Percentiles rank a stretch among this genome's conserved stretches.
These are phyloP conservation scores for Gavialis gangeticus DNA, from an alignment of 2,113 vertebrate species.

Conservation along the genomic window DNA sequence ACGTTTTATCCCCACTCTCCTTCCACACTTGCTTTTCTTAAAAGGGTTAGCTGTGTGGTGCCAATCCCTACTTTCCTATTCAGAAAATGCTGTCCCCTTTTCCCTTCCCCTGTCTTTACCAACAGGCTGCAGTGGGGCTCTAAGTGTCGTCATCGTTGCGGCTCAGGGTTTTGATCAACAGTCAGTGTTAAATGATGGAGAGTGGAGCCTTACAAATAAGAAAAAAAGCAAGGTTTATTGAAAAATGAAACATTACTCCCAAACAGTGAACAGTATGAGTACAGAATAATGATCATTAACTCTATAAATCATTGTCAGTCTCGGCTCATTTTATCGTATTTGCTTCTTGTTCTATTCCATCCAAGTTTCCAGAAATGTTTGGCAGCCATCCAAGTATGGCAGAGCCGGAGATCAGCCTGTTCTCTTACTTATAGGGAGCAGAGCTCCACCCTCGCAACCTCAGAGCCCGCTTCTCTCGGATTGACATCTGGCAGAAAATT, in stretches of 20 bases:
- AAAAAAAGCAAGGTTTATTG: slow-evolving; percentile 45
- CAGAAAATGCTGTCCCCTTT: background rate
- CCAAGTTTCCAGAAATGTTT: slow-evolving; percentile 66
- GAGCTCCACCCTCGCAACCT: slow-evolving; percentile 61
- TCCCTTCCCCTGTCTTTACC: background rate
- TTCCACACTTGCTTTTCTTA: background rate
- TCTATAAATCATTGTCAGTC: slow-evolving; percentile 50
- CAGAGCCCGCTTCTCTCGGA: background rate
- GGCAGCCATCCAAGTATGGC: slow-evolving; percentile 51
- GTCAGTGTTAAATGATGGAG: background rate
- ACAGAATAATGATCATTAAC: slow-evolving; percentile 21
- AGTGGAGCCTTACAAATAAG: background rate
- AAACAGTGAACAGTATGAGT: background rate
- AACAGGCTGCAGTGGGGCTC: background rate
- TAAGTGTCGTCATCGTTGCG: background rate
- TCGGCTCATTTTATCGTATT: slow-evolving; percentile 65
- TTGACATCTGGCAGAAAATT: background rate
- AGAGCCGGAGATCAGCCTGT: slow-evolving; percentile 57
- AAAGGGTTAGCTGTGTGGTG: fast-evolving
- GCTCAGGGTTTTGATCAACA: background rate
- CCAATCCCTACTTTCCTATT: background rate
- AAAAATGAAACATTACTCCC: slow-evolving; percentile 17
- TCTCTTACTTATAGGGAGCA: slow-evolving; percentile 65
- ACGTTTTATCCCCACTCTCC: background rate
- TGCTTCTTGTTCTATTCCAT: slow-evolving; percentile 62